Base-by-base conservation (phyloP, 2,888 invertebrate genomes). In the Dicroscelio sp. region DNA sequence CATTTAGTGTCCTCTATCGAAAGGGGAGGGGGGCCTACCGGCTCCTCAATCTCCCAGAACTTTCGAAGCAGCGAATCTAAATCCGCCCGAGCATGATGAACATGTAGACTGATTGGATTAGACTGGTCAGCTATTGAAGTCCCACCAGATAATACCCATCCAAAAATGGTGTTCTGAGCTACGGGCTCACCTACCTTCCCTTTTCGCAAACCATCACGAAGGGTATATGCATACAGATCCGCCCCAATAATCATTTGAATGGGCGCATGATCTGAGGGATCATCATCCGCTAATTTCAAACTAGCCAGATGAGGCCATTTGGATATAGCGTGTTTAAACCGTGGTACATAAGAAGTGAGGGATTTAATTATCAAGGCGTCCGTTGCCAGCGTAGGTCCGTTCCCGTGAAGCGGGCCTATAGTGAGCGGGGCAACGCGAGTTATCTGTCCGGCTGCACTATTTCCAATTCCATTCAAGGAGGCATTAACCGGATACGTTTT, bases 221-320 rank as follows among this genome's bases (percentile, higher is more conserved):
- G 71, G 3, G 71, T 20, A 20, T 71, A 71, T 6, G 71, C 71
- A 17, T 71, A 71, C 20, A 71, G 35, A 30, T 71, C 71, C 30
- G 71, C 71, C 4, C 71, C 71, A 20, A 71, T 71, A 4, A 71
- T 48, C 14, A 30, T 20, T 3, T 71, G 17, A 20, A 71, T 71
- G 8, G 43, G 27, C 2, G 25, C 10, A 17, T 48, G 17, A 31
- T 31, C 31, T 27, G 20, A 12, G 0, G 55, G 73, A 17, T 73
- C 43, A 31, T 17, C 52, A 23, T 73, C 73, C 5, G 73, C 73
- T 17, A 73, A 25, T n/a, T 27, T 4, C 17, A 73, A 23, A 4
- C 14, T 25, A 8, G 2, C 20, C 30, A 73, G 20, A 33, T 73
- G 55, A n/a, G 73, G 38, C 73, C 73, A 73, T 1, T 73, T 30